Percentiles rank a stretch among this genome's conserved stretches.
Conservation (phyloP, 1,140 invertebrate species). For the Trachymyrmex septentrionalis region DNA sequence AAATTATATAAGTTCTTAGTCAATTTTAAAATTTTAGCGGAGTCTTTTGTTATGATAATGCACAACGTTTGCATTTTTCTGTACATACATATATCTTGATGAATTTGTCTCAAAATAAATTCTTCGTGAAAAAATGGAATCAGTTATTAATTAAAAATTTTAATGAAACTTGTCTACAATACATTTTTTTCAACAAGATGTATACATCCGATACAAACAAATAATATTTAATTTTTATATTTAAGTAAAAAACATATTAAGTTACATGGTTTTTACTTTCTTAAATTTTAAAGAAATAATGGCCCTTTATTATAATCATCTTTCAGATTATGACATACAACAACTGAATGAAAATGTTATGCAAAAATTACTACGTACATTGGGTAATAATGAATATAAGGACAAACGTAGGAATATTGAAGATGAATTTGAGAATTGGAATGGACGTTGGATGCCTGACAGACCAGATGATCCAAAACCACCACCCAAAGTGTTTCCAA, state of each 20-base stretch:
- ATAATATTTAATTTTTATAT: background rate
- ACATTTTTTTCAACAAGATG: background rate
- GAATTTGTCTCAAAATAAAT: background rate
- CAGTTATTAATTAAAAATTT: background rate
- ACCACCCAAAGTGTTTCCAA: conserved; percentile 74
- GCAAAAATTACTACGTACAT: conserved; percentile 2
- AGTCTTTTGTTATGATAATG: too few species aligned
- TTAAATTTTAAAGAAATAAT: background rate
- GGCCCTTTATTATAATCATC: background rate
- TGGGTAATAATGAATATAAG: conserved; percentile 47
- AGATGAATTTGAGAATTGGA: conserved; percentile 79
- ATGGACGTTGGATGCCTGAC: conserved; percentile 83
- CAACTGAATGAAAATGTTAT: background rate
- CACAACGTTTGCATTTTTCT: background rate
- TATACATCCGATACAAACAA: background rate
- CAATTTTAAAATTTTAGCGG: too few species aligned
- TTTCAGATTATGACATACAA: conserved; percentile 8
- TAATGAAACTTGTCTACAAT: background rate
- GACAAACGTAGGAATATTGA: conserved; percentile 65
- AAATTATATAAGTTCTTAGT: too few species aligned
- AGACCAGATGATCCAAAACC: conserved; percentile 77
- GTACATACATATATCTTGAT: background rate
- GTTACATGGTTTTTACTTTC: background rate
- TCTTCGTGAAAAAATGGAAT: background rate
- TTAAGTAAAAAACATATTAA: background rate